A percentile compares a stretch with the other conserved stretches of the same genome.
phyloP scores from a whole-genome alignment of 2,888 invertebrate genomes.

The Cynaeus angustus region DNA sequence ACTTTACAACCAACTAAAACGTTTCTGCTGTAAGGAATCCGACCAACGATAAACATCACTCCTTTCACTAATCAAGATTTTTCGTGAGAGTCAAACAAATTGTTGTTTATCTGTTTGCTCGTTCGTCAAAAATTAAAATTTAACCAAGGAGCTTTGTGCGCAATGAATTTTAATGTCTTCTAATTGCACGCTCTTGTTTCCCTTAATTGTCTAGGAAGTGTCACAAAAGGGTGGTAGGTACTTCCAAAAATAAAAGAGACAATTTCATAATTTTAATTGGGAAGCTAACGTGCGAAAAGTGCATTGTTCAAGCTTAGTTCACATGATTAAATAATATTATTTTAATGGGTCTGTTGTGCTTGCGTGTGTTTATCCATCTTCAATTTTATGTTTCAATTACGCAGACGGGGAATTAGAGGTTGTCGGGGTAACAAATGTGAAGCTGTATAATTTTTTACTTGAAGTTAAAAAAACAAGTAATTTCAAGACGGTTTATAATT shows the following conservation, averaged over 20 bases:
- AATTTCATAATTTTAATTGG: constrained; percentile 26
- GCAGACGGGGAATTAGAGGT: background rate
- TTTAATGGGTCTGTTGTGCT: constrained; percentile 18
- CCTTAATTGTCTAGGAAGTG: constrained; percentile 14
- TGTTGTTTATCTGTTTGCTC: constrained; percentile 10
- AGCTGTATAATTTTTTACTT: no score
- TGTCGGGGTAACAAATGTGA: no score
- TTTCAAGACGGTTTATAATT: no score
- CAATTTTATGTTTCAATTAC: constrained; percentile 8
- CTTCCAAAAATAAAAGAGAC: background rate
- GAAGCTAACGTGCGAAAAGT: constrained; percentile 22
- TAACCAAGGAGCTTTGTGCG: background rate
- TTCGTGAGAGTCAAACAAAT: constrained; percentile 21
- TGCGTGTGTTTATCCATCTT: constrained; percentile 10
- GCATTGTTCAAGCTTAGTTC: constrained; percentile 18
- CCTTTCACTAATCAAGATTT: constrained; percentile 20
- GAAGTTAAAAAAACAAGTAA: no score
- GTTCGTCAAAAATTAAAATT: constrained; percentile 14
- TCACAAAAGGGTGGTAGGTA: background rate
- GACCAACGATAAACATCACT: constrained; percentile 12
- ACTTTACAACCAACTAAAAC: constrained; percentile 19
- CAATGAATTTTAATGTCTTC: constrained; percentile 27
- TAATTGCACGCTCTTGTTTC: background rate
- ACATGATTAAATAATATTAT: constrained; percentile 15
- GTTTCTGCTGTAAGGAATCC: constrained; percentile 16